Evolutionary conservation across 2,797 vertebrate species (phyloP), one percentile per base, ranked within the genome.

Genomic region (Mionectes olivaceus): DNA sequence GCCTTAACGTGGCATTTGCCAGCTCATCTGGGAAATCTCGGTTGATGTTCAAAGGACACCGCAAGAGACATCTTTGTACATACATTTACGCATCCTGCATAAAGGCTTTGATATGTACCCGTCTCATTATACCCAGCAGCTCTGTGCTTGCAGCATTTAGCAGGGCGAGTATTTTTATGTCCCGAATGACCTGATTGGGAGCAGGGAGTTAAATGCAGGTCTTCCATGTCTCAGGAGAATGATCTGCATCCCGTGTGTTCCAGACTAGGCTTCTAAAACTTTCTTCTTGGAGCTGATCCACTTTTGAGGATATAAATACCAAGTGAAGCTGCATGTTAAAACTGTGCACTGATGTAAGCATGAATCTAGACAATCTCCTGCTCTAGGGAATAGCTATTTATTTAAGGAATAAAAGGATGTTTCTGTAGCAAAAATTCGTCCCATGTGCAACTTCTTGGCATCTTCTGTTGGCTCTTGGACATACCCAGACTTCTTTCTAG

Each of bases 261-360:
- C 75, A 60, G 69, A 89, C 59, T 25, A 83, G 69, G 30, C 91
- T 94, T 94, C 79, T 94, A 30, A 87, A 94, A 94, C 68, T 93
- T 95, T 63, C 63, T 87, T 74, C 79, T 85, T 93, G 87, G 87
- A 93, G 46, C 76, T 78, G 91, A 89, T 93, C 89, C 87, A 88
- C 50, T 95, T 94, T 69, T 3, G 0, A 28, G 35, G 69, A 75
- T 94, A 94, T 61, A 95, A 96, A 94, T 93, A 87, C 53, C 76
- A 43, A 44, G 30, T 70, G 53, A 86, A 75, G 33, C 61, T 90
- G 10, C 19, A 28, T 65, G 53, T 80, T 95, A 63, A 41, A 86
- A 75, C 39, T 81, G 39, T 47, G 43, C 41, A 46, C 25, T 74
- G 56, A 85, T 71, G 37, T 30, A 87, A 87, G 65, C 19, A 27